phyloP scores from a whole-genome alignment of 2,888 invertebrate species.

The Apotomis turbidana region DNA sequence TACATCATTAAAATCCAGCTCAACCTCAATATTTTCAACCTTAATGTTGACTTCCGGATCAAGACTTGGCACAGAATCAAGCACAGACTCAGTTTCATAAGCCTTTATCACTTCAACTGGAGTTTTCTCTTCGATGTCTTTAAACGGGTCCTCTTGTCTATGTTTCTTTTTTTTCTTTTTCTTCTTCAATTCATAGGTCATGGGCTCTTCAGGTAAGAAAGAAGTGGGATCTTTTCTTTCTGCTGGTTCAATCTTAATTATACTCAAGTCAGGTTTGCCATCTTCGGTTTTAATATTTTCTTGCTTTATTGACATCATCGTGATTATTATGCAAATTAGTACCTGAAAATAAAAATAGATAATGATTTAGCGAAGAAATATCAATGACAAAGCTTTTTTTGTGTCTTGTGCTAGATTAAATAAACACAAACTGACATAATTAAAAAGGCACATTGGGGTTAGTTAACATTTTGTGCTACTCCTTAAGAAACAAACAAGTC shows the following conservation, averaged over 20 bases:
- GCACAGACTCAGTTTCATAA: constrained; percentile 46
- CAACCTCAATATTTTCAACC: constrained; percentile 77
- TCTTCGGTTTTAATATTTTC: constrained; percentile 46
- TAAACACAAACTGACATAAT: no score
- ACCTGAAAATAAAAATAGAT: constrained; percentile 23
- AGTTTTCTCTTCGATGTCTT: constrained; percentile 63
- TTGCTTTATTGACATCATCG: constrained; percentile 44
- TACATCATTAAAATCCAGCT: constrained; percentile 77
- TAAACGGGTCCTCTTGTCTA: constrained; percentile 71
- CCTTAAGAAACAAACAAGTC: no score
- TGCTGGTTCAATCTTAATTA: constrained; percentile 38
- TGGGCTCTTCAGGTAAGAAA: constrained; percentile 73
- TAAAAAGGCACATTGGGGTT: no score
- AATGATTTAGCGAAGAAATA: background rate
- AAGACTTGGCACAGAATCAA: constrained; percentile 47
- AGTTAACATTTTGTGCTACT: no score
- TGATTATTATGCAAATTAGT: constrained; percentile 26
- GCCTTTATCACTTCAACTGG: constrained; percentile 46
- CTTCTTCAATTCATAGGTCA: constrained; percentile 75
- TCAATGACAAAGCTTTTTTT: no score
- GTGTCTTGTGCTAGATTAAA: no score
- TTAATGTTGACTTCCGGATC: constrained; percentile 76
- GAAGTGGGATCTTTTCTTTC: constrained; percentile 70
- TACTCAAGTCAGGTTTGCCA: constrained; percentile 22
- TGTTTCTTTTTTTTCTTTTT: constrained; percentile 71